Conservation (phyloP, 2,113 vertebrate genomes). For the Zapus hudsonius region DNA sequence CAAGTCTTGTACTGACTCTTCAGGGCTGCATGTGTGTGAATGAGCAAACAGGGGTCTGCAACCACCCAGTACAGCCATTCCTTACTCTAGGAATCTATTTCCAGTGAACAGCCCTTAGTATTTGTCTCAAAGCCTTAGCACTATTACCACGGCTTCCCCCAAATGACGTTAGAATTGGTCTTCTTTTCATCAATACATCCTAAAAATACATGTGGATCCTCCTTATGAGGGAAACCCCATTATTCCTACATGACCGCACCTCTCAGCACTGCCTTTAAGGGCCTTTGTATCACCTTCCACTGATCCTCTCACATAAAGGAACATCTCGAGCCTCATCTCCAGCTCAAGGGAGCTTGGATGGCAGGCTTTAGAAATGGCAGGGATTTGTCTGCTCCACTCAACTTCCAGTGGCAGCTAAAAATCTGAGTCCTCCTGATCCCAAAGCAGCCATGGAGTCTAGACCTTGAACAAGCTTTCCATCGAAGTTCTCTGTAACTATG, state of each 20-base stretch:
- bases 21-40: neutral
- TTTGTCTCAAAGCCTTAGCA: neutral
- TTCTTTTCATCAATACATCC: neutral
- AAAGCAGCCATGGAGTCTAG: neutral
- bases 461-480: neutral
- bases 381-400: neutral
- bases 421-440: too few relatives aligned
- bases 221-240: neutral
- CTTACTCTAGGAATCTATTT: neutral
- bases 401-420: neutral
- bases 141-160: neutral
- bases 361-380: neutral
- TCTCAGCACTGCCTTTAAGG: neutral
- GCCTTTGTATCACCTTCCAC: neutral
- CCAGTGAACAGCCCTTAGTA: neutral
- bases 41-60: fast-evolving
- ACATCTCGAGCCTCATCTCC: neutral
- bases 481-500: neutral
- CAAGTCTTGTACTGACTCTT: fast-evolving
- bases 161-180: neutral
- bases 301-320: neutral
- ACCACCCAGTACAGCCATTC: fast-evolving
- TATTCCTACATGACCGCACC: neutral
- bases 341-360: neutral
- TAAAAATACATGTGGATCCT: neutral